phyloP scores from a whole-genome alignment of 2,888 invertebrate species.

The Thymelicus acteon region DNA sequence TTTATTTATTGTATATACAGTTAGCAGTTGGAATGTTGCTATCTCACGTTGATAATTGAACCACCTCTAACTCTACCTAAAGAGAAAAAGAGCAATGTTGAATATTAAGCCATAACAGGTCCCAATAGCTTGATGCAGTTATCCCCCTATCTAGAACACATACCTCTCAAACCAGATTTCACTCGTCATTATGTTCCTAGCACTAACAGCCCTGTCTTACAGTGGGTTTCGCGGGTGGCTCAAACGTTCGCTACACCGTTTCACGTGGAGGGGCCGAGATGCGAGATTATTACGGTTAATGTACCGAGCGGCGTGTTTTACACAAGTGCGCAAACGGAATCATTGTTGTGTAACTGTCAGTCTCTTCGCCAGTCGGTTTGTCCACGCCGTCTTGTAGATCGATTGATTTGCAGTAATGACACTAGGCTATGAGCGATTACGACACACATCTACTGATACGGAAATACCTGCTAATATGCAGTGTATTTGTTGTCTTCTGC shows the following conservation, averaged over 20 bases:
- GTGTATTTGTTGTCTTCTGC: too few species aligned
- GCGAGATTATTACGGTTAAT: conserved; percentile 3
- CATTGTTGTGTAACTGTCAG: conserved; percentile 4
- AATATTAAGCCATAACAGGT: too few species aligned
- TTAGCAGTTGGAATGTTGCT: too few species aligned
- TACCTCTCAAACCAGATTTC: not conserved
- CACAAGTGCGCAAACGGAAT: conserved; percentile 6
- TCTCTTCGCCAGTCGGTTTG: not conserved
- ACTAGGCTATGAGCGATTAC: not conserved
- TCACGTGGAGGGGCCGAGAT: not conserved
- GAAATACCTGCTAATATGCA: too few species aligned
- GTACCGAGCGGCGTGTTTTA: conserved; percentile 7
- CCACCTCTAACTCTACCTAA: too few species aligned
- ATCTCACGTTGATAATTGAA: too few species aligned
- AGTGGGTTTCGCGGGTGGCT: not conserved
- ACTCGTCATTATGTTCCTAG: not conserved
- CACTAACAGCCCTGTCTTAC: not conserved
- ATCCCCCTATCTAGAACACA: too few species aligned
- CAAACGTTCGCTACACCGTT: conserved; percentile 9
- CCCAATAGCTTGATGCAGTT: too few species aligned
- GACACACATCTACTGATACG: not conserved
- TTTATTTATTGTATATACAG: too few species aligned
- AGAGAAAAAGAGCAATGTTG: too few species aligned
- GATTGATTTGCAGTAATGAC: not conserved
- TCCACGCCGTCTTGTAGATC: conserved; percentile 40